Evolutionary conservation across 2,888 invertebrate species (phyloP), one percentile per base, ranked within the genome.

Genomic region (Germaria angustata): DNA sequence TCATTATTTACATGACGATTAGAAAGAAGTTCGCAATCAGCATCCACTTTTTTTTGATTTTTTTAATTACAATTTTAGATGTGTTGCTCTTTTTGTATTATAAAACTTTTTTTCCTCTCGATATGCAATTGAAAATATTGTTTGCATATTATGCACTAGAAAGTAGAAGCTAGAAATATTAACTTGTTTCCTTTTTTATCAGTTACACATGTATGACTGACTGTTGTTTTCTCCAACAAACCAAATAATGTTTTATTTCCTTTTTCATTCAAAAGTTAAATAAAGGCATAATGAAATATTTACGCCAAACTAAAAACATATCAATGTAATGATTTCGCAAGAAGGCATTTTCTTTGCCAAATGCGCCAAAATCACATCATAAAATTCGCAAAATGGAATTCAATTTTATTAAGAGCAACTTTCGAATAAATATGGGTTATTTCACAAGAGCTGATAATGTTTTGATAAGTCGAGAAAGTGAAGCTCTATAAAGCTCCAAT

Each of bases 321-420:
- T 79, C 72, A 66, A 22, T 72, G 51, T 61, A 79, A 44, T 72
- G 22, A 61, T 73, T 80, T 80, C 66, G 73, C 72, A 72, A 68
- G 66, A 53, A 73, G 53, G 79, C 79, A 80, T 34, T 73, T 73
- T 80, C 66, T 51, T 53, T 80, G 79, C 79, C 79, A 80, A 80
- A 80, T 80, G 72, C 79, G 72, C 79, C 72, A 80, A 73, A 80
- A 73, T 80, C 79, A 53, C 51, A 80, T 79, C 66, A 66, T 55
- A 59, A 66, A 73, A 72, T 57, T 59, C 51, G n/a, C 44, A 59
- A 73, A 79, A 72, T 41, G 65, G 51, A 41, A 51, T 49, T 49
- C 5, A 49, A 24, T 49, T 49, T 22, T 49, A n/a, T 49, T 13
- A 49, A 22, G 22, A 2, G 49, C 13, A 49, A 11, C 17, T 6